Evolutionary conservation across 2,888 invertebrate species (phyloP), one percentile per base, ranked within the genome.

Genomic region (Abscondita cerata): DNA sequence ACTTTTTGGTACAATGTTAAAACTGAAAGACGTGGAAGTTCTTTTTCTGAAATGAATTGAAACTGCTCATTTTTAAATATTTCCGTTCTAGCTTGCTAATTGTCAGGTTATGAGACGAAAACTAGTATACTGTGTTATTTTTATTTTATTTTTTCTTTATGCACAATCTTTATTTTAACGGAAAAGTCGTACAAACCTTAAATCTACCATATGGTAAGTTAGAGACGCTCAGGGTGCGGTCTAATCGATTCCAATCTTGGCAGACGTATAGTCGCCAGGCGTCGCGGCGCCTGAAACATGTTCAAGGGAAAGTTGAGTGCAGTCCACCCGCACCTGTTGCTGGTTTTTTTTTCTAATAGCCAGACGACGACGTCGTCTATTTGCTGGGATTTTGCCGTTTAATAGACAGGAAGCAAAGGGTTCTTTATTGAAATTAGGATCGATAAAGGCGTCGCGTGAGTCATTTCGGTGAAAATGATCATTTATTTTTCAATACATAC

Each of bases 241-340:
- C 68, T 55, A 56, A 71, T 71, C 71, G 62, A 71, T 71, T 66
- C 64, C 61, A 70, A 67, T 68, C 66, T 68, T 68, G 67, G 66
- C 67, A 72, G 72, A 72, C 72, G 53, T 25, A 57, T 63, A 62
- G 72, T 69, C 72, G 71, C 70, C 70, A 48, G 56, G 63, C 54
- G 60, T 65, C 55, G 56, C 67, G 69, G 66, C 68, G 69, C 68
- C 68, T 53, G 54, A 57, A 60, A 66, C 59, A 64, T 52, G 60
- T 64, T 52, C 59, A 38, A 52, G 52, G 60, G 51, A 66, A 59
- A 64, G 62, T 53, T 54, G 53, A 68, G 66, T 64, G 59, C 66
- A 65, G 62, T 65, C 63, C 66, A 65, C 64, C 62, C 61, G 61
- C 66, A 69, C 70, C 67, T 70, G 70, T 70, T 70, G 70, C 66